Evolutionary conservation across 2,888 invertebrate species (phyloP).

Genomic region (Dasysyrphus tricinctus): DNA sequence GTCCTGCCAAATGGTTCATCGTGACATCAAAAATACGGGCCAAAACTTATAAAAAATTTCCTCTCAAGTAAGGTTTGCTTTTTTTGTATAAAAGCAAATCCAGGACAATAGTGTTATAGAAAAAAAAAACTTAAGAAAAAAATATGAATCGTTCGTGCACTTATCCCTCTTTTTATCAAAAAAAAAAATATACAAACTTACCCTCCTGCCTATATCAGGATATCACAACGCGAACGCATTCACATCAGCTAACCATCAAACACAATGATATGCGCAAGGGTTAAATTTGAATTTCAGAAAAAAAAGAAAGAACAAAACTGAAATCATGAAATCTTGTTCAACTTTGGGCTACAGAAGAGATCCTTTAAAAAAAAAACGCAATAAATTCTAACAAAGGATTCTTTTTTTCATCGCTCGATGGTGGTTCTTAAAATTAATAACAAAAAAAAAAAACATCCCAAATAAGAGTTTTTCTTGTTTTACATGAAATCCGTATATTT

Average conservation of each 20-base stretch:
- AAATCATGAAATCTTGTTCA: slow-evolving; percentile 56
- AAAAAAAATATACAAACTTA: slow-evolving; percentile 27
- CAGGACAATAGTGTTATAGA: slow-evolving; percentile 54
- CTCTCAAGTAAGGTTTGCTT: slow-evolving; percentile 47
- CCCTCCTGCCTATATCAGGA: slow-evolving; percentile 52
- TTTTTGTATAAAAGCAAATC: slow-evolving; percentile 23
- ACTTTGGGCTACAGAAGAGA: slow-evolving; percentile 49
- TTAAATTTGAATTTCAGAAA: slow-evolving; percentile 70
- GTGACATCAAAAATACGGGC: slow-evolving; percentile 62
- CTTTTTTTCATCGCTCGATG: slow-evolving; percentile 52
- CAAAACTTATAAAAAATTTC: slow-evolving; percentile 1
- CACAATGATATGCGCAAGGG: slow-evolving; percentile 69
- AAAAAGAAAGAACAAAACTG: slow-evolving; percentile 1
- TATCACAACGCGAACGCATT: slow-evolving; percentile 66
- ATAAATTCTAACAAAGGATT: slow-evolving; percentile 65
- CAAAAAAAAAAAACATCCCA: slow-evolving; percentile 41
- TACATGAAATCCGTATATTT: slow-evolving; percentile 48
- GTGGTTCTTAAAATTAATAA: slow-evolving; percentile 31
- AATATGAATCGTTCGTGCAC: slow-evolving; percentile 54
- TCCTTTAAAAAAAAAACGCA: slow-evolving; percentile 36
- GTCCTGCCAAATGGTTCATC: slow-evolving; percentile 72
- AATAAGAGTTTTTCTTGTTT: slow-evolving; percentile 56
- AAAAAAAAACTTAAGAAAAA: slow-evolving; percentile 51
- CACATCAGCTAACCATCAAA: slow-evolving; percentile 54
- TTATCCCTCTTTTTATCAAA: slow-evolving; percentile 53